These are phyloP conservation scores for Bombus affinis DNA, from an alignment of 1,140 invertebrate species.

Conservation along the genomic window DNA sequence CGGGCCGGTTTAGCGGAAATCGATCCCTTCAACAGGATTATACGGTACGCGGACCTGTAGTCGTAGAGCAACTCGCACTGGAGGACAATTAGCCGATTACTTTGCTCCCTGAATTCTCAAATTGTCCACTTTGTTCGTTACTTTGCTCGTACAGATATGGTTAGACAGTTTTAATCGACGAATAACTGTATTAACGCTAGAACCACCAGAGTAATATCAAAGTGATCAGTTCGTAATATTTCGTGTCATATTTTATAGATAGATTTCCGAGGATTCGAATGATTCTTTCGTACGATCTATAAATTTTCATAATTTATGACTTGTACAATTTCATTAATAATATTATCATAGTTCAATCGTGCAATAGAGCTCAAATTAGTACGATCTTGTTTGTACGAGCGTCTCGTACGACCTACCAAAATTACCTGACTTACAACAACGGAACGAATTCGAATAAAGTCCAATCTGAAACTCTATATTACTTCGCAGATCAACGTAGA, in stretches of 20 bases:
- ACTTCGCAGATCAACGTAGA: background rate
- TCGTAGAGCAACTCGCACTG: background rate
- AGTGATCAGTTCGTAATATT: too few species aligned
- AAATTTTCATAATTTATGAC: too few species aligned
- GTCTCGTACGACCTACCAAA: fast-evolving
- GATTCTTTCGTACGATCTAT: too few species aligned
- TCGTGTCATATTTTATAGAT: too few species aligned
- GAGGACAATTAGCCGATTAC: slow-evolving; percentile 12
- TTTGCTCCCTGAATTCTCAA: background rate
- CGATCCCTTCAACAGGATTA: slow-evolving; percentile 48
- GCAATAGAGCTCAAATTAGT: too few species aligned
- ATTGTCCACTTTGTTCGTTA: background rate
- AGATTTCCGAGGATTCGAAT: too few species aligned
- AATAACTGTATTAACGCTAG: too few species aligned
- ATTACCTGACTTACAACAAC: background rate
- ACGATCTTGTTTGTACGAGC: background rate
- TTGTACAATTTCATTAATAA: too few species aligned
- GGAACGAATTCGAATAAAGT: background rate
- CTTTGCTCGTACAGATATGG: too few species aligned
- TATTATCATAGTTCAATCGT: too few species aligned
- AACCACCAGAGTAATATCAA: too few species aligned
- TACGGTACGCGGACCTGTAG: slow-evolving; percentile 14
- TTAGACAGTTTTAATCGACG: too few species aligned
- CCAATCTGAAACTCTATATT: background rate
- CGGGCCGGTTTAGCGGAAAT: slow-evolving; percentile 23